These are phyloP conservation scores for Drosophila setifemur DNA, from an alignment of 1,140 invertebrate genomes.

Conservation along the genomic window DNA sequence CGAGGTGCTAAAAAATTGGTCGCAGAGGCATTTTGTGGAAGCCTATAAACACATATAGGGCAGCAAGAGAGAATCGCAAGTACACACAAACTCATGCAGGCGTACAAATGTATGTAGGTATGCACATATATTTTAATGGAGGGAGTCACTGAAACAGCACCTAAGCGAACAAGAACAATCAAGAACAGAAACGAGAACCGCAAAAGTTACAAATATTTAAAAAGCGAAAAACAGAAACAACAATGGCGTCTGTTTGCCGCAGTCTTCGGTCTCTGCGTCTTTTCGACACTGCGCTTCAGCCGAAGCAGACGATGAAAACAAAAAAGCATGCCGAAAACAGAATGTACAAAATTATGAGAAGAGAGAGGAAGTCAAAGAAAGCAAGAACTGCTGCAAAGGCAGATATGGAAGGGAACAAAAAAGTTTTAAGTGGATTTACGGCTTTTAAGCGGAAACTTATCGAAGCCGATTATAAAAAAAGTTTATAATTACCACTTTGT, in stretches of 20 bases:
- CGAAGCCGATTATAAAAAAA: slow-evolving; percentile 23
- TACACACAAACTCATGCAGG: background rate
- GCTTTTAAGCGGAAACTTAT: slow-evolving; percentile 24
- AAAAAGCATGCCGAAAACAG: slow-evolving; percentile 69
- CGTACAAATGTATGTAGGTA: background rate
- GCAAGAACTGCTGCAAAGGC: no score
- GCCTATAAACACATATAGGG: slow-evolving; percentile 59
- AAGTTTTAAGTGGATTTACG: slow-evolving; percentile 10
- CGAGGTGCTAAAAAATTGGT: slow-evolving; percentile 62
- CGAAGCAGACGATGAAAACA: slow-evolving; percentile 78
- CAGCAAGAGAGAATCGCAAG: slow-evolving; percentile 31
- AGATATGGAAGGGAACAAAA: background rate
- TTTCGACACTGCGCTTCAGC: slow-evolving; percentile 41
- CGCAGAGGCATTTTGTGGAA: slow-evolving; percentile 46
- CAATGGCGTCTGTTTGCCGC: slow-evolving; percentile 48
- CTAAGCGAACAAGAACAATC: slow-evolving; percentile 67
- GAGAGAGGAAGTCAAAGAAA: slow-evolving; percentile 5
- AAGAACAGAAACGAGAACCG: slow-evolving; percentile 29
- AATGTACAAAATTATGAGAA: slow-evolving; percentile 28
- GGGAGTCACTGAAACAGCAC: slow-evolving; percentile 52
- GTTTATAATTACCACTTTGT: slow-evolving; percentile 24
- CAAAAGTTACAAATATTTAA: slow-evolving; percentile 19
- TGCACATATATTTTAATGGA: slow-evolving; percentile 45
- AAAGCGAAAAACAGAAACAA: slow-evolving; percentile 18
- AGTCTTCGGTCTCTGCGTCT: slow-evolving; percentile 21